Evolutionary conservation across 2,888 invertebrate genomes (phyloP).

Genomic region (Willowsia nigromaculata): DNA sequence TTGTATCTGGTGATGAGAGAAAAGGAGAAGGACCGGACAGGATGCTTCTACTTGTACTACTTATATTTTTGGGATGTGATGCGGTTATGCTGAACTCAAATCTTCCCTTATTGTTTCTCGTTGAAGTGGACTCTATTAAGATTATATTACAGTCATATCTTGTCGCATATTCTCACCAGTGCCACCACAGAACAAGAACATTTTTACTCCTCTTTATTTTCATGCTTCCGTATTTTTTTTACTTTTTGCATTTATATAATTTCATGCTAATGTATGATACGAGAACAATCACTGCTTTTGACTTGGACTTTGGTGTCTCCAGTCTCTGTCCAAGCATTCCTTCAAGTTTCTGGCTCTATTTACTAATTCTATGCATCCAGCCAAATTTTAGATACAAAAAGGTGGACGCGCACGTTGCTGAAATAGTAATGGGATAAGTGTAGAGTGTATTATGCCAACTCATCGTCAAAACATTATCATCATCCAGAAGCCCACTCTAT

Average conservation of each 20-base stretch:
- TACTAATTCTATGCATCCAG: background rate
- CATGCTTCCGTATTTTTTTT: background rate
- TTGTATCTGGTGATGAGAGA: background rate
- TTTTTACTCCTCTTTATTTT: background rate
- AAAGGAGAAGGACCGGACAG: background rate
- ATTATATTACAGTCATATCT: slow-evolving; percentile 1
- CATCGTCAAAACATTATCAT: background rate
- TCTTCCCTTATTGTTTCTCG: background rate
- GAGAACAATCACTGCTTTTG: background rate
- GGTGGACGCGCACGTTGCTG: background rate
- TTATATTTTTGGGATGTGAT: background rate
- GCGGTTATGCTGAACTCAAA: background rate
- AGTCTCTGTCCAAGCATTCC: background rate
- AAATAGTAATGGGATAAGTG: background rate
- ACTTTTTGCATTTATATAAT: background rate
- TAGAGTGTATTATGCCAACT: background rate
- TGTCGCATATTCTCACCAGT: background rate
- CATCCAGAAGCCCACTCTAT: background rate
- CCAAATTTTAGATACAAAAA: background rate
- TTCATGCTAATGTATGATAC: slow-evolving; percentile 1
- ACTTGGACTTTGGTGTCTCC: background rate
- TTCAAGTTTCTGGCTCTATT: background rate
- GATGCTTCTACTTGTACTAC: background rate
- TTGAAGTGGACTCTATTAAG: background rate
- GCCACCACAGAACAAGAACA: background rate